These are phyloP conservation scores for Chironomus tepperi DNA, from an alignment of 1,140 invertebrate genomes.

Conservation along the genomic window DNA sequence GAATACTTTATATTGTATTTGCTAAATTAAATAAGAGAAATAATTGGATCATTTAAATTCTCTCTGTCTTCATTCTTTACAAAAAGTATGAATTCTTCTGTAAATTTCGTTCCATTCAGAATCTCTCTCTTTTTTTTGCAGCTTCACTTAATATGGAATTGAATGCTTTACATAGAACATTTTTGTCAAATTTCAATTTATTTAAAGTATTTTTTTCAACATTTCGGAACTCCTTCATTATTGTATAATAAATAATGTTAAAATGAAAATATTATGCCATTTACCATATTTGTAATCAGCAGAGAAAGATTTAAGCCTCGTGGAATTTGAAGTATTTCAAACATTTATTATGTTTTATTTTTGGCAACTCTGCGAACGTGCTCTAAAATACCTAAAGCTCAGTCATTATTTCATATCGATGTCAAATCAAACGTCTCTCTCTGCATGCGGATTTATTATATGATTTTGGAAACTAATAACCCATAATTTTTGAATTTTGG, in stretches of 20 bases:
- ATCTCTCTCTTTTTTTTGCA: too few relatives aligned
- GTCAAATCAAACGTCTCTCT: neutral
- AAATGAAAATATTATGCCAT: neutral
- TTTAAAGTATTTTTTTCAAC: neutral
- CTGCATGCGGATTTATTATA: neutral
- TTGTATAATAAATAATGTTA: neutral
- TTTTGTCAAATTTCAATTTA: too few relatives aligned
- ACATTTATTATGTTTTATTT: neutral
- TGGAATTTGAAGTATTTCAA: neutral
- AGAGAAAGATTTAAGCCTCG: neutral
- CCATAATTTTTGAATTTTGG: neutral
- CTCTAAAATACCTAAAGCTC: slow-evolving; percentile 12
- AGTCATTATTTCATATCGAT: slow-evolving; percentile 9
- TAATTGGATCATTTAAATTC: too few relatives aligned
- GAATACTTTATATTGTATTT: too few relatives aligned
- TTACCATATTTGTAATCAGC: neutral
- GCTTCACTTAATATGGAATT: too few relatives aligned
- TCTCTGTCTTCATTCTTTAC: too few relatives aligned
- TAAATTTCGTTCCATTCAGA: too few relatives aligned
- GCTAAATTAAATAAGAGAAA: too few relatives aligned
- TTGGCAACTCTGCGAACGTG: neutral
- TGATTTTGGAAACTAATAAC: neutral
- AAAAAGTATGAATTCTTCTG: too few relatives aligned
- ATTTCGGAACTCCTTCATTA: neutral
- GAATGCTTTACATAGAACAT: too few relatives aligned